Percentiles rank a stretch among this genome's conserved stretches.
Conservation (phyloP, 2,797 vertebrate genomes). For the Mus spretus region DNA sequence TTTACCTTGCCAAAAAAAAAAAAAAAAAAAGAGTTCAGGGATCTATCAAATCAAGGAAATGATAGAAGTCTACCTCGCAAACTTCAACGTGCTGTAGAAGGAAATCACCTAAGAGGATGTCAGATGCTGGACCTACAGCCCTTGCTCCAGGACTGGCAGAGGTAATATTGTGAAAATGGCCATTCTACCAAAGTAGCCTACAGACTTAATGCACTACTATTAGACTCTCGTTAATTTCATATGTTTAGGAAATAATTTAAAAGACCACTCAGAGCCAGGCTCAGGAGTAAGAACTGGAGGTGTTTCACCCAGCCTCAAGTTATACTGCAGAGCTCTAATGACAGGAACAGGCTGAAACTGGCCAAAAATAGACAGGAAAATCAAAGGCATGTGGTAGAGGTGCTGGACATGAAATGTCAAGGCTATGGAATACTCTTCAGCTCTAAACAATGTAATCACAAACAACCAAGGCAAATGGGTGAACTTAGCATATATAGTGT, state of each 20-base stretch:
- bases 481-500: not conserved
- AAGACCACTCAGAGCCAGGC: not conserved
- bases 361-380: not conserved
- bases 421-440: not conserved
- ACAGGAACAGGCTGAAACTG: not conserved
- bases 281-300: not conserved
- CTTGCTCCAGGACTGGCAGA: not conserved
- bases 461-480: not conserved
- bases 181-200: not conserved
- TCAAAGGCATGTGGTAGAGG: not conserved
- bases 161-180: not conserved
- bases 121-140: not conserved
- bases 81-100: too few species aligned
- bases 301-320: not conserved
- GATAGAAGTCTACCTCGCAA: not conserved
- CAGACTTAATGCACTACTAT: too few species aligned
- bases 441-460: not conserved
- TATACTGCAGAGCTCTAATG: not conserved
- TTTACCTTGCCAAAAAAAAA: slow-evolving; percentile 77
- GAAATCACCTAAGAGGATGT: not conserved
- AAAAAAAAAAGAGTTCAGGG: too few species aligned
- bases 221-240: not conserved
- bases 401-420: not conserved
- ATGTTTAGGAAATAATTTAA: not conserved
- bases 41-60: not conserved